These are phyloP conservation scores for Neodon shergylaensis DNA, from an alignment of 2,113 vertebrate genomes.

Conservation along the genomic window DNA sequence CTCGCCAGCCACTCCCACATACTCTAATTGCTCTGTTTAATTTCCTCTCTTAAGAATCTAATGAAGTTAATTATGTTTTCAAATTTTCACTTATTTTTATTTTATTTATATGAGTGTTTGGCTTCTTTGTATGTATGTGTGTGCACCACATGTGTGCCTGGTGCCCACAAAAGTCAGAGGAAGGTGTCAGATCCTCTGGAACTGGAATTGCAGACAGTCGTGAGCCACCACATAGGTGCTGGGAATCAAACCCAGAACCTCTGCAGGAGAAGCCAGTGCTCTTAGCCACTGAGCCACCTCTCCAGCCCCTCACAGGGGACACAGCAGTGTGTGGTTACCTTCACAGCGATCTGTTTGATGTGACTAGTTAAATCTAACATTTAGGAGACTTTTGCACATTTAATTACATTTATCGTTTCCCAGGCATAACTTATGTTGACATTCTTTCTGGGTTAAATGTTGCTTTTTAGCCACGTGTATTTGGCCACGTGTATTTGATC, in stretches of 20 bases:
- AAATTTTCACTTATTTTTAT: neutral
- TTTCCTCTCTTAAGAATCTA: neutral
- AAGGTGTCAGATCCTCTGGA: neutral
- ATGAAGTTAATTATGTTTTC: neutral
- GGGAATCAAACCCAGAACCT: neutral
- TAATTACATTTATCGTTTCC: neutral
- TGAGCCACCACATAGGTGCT: neutral
- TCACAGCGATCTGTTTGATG: neutral
- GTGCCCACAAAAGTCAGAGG: neutral
- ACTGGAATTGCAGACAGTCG: neutral
- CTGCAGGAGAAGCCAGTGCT: too few relatives aligned
- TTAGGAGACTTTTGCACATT: neutral
- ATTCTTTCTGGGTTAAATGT: accelerated
- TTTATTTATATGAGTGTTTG: neutral
- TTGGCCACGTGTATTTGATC: too few relatives aligned
- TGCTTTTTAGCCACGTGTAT: too few relatives aligned
- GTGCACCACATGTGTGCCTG: neutral
- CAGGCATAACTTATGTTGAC: too few relatives aligned
- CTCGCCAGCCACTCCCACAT: neutral
- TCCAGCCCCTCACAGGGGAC: neutral
- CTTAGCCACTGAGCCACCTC: neutral
- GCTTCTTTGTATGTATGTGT: neutral
- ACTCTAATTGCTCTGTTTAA: neutral
- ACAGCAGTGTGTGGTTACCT: neutral
- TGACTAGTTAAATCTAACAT: neutral